Conservation (phyloP, 2,888 invertebrate species). For the Pteria penguin region DNA sequence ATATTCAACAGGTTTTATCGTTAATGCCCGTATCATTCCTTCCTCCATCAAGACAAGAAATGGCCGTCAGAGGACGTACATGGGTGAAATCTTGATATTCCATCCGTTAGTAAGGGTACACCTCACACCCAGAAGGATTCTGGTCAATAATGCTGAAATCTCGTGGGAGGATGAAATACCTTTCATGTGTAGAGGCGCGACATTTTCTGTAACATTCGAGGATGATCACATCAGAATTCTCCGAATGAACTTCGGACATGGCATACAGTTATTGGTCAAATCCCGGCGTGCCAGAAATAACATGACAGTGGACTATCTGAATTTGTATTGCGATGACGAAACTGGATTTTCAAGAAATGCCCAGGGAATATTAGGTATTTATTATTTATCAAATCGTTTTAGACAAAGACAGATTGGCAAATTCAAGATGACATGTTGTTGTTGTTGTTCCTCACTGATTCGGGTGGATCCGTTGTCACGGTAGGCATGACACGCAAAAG, state of each 20-base stretch:
- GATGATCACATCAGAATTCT: not conserved
- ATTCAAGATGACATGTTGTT: not conserved
- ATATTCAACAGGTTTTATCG: constrained; percentile 44
- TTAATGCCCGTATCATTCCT: constrained; percentile 44
- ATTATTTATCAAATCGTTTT: too few relatives aligned
- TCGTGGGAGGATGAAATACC: constrained; percentile 30
- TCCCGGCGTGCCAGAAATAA: not conserved
- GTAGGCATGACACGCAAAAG: too few relatives aligned
- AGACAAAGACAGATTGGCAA: too few relatives aligned
- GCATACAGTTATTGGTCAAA: constrained; percentile 12
- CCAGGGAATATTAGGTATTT: constrained; percentile 28
- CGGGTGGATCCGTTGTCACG: too few relatives aligned
- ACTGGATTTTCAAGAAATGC: constrained; percentile 13
- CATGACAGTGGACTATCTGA: constrained; percentile 26
- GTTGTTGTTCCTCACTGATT: too few relatives aligned
- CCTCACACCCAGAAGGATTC: constrained; percentile 6
- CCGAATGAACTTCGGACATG: constrained; percentile 3
- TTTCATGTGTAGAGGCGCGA: not conserved
- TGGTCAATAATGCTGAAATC: not conserved
- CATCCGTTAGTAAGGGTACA: not conserved
- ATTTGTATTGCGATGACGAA: constrained; percentile 29
- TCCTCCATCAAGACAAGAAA: constrained; percentile 28
- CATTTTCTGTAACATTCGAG: not conserved
- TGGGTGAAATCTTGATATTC: constrained; percentile 40
- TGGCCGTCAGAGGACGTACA: constrained; percentile 48